Evolutionary conservation across 2,113 vertebrate species (phyloP), one percentile per base, ranked within the genome.

Genomic region (Myiozetetes cayanensis): DNA sequence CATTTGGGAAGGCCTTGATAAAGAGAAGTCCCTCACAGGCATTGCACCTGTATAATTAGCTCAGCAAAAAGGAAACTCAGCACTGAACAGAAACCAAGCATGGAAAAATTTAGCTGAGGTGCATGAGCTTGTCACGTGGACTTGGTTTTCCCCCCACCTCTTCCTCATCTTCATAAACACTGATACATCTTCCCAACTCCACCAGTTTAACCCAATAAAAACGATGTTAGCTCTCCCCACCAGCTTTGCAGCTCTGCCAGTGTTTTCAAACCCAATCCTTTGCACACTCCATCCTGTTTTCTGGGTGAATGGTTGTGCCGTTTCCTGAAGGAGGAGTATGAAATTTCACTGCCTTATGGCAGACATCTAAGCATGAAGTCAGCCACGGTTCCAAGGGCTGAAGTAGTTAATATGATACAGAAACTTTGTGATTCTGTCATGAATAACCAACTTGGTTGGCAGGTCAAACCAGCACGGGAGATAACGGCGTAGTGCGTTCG

Each of bases 281-380:
- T 74, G 78, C 82, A 80, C 78, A 61, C 11, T 61, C 56, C 24
- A 24, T 46, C 52, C 89, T 95, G 43, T 16, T 95, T 95, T 96
- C 85, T 88, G 92, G 43, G 27, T 94, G 92, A 91, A 84, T 41
- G 82, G 22, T 14, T 55, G 46, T n/a, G 59, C 95, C 41, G 46
- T 55, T 97, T 96, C 94, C 91, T 93, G 71, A 67, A 77, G 74
- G 82, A 93, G 85, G 55, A 71, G 85, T 31, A 85, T 92, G 93
- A 90, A 44, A 86, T 95, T 93, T 96, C 95, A 80, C 49, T 84
- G 83, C 85, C 90, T 88, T 79, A 3, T 37, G 50, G 67, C 4
- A 87, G 85, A 90, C 74, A 44, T 65, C 59, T 91, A 47, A 96
- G 87, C 68, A 52, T 13, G 68, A 74, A 96, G 93, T 86, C 90